Conservation (phyloP, 2,113 vertebrate genomes). For the Mola mola region DNA sequence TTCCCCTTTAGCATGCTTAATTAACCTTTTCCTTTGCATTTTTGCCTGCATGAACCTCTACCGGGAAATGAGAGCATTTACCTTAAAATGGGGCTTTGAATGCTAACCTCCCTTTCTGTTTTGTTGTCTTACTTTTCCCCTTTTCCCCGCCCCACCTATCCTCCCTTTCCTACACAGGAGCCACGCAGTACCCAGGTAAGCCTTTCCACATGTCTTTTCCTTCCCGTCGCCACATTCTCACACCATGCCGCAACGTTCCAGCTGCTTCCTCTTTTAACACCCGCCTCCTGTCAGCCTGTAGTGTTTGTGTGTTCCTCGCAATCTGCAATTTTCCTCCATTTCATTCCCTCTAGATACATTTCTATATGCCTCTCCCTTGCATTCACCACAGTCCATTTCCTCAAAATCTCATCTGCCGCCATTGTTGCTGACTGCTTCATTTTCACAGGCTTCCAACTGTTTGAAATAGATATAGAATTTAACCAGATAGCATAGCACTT, state of each 20-base stretch:
- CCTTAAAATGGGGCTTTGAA: slow-evolving; percentile 33
- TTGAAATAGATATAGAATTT: no score
- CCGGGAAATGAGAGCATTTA: slow-evolving; percentile 12
- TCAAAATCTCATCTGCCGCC: background rate
- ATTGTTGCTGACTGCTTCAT: slow-evolving; percentile 19
- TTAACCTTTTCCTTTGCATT: slow-evolving; percentile 16
- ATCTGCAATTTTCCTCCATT: background rate
- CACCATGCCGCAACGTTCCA: background rate
- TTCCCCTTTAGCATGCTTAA: slow-evolving; percentile 6
- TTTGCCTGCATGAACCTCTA: slow-evolving; percentile 42
- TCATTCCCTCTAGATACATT: slow-evolving; percentile 1
- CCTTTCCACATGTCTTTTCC: slow-evolving; percentile 24
- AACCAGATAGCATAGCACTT: no score
- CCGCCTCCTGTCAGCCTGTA: slow-evolving; percentile 1
- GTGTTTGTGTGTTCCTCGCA: background rate
- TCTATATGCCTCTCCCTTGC: slow-evolving; percentile 1
- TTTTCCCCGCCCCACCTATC: slow-evolving; percentile 5
- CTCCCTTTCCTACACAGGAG: slow-evolving; percentile 68
- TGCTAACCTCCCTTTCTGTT: slow-evolving; percentile 61
- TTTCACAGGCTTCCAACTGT: background rate
- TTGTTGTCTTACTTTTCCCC: background rate
- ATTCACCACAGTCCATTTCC: slow-evolving; percentile 19
- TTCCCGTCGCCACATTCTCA: slow-evolving; percentile 12
- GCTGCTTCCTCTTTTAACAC: background rate
- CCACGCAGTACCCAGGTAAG: slow-evolving; percentile 82